Conservation (phyloP, 1,140 invertebrate species). For the Asbolus verrucosus region DNA sequence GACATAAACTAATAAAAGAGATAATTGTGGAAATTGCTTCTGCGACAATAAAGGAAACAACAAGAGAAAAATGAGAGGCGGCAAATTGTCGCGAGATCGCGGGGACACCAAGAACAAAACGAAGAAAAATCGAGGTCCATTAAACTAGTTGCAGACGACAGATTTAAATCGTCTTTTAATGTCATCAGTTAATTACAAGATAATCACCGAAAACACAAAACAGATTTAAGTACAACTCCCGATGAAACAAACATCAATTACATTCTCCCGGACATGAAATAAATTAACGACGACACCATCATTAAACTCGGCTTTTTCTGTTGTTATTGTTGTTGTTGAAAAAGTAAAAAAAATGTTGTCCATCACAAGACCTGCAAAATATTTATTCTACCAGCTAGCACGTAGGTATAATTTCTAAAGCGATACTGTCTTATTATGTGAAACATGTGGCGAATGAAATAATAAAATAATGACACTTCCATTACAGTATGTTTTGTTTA, state of each 20-base stretch:
- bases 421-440: not conserved
- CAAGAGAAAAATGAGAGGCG: too few species aligned
- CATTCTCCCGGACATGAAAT: not conserved
- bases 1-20: too few species aligned
- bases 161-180: not conserved
- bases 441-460: constrained; percentile 1
- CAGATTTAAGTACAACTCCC: not conserved
- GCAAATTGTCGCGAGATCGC: too few species aligned
- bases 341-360: not conserved
- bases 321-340: too few species aligned
- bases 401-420: not conserved
- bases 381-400: not conserved
- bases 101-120: too few species aligned
- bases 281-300: not conserved
- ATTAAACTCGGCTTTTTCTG: too few species aligned
- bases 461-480: too few species aligned
- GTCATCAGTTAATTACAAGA: not conserved
- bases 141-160: too few species aligned
- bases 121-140: too few species aligned
- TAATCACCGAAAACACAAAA: not conserved
- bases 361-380: not conserved
- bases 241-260: not conserved
- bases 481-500: constrained; percentile 2
- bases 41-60: too few species aligned
- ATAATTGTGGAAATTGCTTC: too few species aligned